Conservation (phyloP, 2,797 vertebrate species). For the Holocentrus rufus region DNA sequence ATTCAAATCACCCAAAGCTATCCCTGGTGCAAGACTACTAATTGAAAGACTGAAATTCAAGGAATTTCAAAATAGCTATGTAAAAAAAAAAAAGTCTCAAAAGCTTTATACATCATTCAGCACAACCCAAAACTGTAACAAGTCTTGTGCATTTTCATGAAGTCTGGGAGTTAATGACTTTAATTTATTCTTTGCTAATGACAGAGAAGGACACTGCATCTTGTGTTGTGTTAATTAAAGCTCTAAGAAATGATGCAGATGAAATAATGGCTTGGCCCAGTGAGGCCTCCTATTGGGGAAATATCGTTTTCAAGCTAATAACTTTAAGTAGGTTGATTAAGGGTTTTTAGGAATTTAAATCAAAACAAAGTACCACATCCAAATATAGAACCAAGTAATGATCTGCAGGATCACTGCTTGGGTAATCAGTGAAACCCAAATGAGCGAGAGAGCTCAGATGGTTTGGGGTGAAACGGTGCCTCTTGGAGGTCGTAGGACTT, state of each 20-base stretch:
- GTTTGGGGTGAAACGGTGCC: slow-evolving; percentile 5
- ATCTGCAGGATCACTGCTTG: slow-evolving; percentile 10
- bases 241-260: slow-evolving; percentile 49
- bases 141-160: slow-evolving; percentile 54
- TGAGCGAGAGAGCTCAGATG: slow-evolving; percentile 1
- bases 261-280: slow-evolving; percentile 51
- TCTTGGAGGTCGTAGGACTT: slow-evolving; percentile 14
- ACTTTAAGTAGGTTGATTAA: slow-evolving; percentile 59
- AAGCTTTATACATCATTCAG: slow-evolving; percentile 54
- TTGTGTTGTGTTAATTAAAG: slow-evolving; percentile 67
- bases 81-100: slow-evolving; percentile 5
- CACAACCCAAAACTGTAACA: slow-evolving; percentile 37
- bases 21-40: slow-evolving; percentile 30
- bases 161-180: slow-evolving; percentile 48
- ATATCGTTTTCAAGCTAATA: slow-evolving; percentile 60
- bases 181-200: slow-evolving; percentile 61
- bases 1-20: slow-evolving; percentile 48
- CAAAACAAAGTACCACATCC: slow-evolving; percentile 29
- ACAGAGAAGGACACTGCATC: slow-evolving; percentile 60
- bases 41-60: slow-evolving; percentile 57
- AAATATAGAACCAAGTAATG: slow-evolving; percentile 15
- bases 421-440: slow-evolving; percentile 15
- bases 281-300: slow-evolving; percentile 35
- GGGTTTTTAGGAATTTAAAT: slow-evolving; percentile 38
- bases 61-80: too few species aligned